Evolutionary conservation across 2,888 invertebrate genomes (phyloP), one percentile per base, ranked within the genome.

Genomic region (Eristalis tenax): DNA sequence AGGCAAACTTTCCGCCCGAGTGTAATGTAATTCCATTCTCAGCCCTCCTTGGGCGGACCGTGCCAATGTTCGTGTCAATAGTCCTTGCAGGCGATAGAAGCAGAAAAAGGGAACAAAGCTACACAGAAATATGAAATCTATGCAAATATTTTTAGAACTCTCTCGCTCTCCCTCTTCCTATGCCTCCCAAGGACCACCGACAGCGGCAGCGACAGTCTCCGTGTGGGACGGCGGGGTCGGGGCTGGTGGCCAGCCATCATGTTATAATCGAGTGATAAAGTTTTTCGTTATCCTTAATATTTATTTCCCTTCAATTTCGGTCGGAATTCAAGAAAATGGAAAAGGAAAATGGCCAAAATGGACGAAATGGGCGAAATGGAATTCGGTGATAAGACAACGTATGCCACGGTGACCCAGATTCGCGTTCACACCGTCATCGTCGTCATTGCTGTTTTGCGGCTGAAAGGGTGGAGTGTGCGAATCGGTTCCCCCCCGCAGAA

Each of bases 11-110:
- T 81, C 18, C 32, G 13, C 22, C 15, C 13, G 15, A 26, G 26
- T 23, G 15, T 59, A 28, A 43, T 66, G 61, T 61, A 61, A 56
- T 64, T 28, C 8, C 35, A 18, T 22, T 40, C 43, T 59, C 61
- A 40, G 23, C 18, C 38, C 56, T 26, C n/a, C 32, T 64, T 26
- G 22, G 63, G 26, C 35, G 11, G 40, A 64, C 64, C 57, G 63
- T 66, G 68, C 56, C 56, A 74, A 69, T 61, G 59, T 85, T 81
- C 85, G 82, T 85, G 85, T 77, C 82, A 85, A 85, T 86, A 86
- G 78, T 57, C 68, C 32, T 50, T 50, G 18, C 50, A 50, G 18
- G 50, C 50, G n/a, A 50, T 50, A 50, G 50, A 50, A 56, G 23
- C 57, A 26, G 40, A 23, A 38, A 61, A 65, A 35, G 38, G 22